Base-by-base conservation (phyloP, 2,113 vertebrate genomes). In the Gambusia holbrooki region DNA sequence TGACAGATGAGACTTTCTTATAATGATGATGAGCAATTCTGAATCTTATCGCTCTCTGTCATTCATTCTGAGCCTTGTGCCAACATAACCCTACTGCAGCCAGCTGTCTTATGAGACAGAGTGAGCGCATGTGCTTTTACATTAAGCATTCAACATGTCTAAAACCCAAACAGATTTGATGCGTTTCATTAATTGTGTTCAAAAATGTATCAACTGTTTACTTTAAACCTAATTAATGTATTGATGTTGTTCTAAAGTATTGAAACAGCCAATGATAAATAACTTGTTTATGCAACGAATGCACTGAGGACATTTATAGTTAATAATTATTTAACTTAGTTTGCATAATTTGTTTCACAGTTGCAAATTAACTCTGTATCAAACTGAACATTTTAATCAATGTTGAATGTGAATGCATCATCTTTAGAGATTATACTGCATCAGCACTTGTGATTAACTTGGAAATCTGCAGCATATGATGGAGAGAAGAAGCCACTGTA, bases 1-100 rank as follows among this genome's bases (percentile, higher is more conserved):
- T 67, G 66, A 85, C 74, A 82, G 82, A 84, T 68, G n/a, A 80
- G 54, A 54, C 69, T 62, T n/a, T 65, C 40, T 15, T 15, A 84
- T 84, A 74, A 54, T 60, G 64, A 77, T 69, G 29, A 69, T 82
- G 69, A 81, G 35, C 22, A 72, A 64, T 79, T 76, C 74, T 61
- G 42, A 30, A 11, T 77, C 74, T 63, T 66, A 77, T 65, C 74
- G 79, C 78, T 83, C 4, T 80, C 28, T 15, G 71, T 80, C 74
- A 13, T 62, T 73, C 27, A 68, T 19, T 73, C 61, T 60, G 9
- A 71, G 9, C 35, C 54, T n/a, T 58, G 32, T 68, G 29, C 42
- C 62, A 68, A 51, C 60, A 66, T 68, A 5, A 40, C 51, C 71
- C 61, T 7, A 8, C 33, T 69, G 28, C 45, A 25, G 66, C n/a